phyloP scores from a whole-genome alignment of 1,140 invertebrate genomes.

The Pseudoatta argentina region DNA sequence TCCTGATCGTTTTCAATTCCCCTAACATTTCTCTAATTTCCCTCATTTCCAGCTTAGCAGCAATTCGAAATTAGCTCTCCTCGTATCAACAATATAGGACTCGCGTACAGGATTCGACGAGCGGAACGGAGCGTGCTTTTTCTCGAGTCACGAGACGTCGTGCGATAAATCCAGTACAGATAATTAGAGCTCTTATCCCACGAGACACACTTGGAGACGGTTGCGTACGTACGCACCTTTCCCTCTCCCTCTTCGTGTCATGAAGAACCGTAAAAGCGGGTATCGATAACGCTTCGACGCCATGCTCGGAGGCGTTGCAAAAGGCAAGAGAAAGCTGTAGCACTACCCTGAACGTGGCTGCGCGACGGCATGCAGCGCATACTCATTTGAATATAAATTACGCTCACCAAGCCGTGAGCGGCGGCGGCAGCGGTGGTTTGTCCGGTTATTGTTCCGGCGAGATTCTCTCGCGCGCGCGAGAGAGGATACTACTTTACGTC shows the following conservation, averaged over 20 bases:
- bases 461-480: constrained; percentile 69
- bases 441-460: constrained; percentile 80
- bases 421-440: constrained; percentile 68
- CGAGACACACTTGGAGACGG: constrained; percentile 11
- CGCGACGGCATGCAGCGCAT: constrained; percentile 75
- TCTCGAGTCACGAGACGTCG: constrained; percentile 16
- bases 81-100: neutral
- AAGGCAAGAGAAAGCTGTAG: constrained; percentile 73
- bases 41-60: no score
- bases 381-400: constrained; percentile 83
- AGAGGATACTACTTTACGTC: constrained; percentile 75
- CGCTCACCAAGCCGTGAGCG: constrained; percentile 70
- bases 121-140: neutral
- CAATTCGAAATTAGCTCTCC: neutral
- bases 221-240: neutral
- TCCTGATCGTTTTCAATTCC: no score
- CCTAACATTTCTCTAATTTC: no score
- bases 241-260: neutral
- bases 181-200: constrained; percentile 46
- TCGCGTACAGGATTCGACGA: neutral
- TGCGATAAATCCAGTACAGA: constrained; percentile 31
- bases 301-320: constrained; percentile 64
- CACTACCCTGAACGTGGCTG: constrained; percentile 72
- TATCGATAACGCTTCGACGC: constrained; percentile 62
- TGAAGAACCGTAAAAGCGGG: constrained; percentile 33